Evolutionary conservation across 2,113 vertebrate genomes (phyloP).

Genomic region (Todiramphus saurophagus): DNA sequence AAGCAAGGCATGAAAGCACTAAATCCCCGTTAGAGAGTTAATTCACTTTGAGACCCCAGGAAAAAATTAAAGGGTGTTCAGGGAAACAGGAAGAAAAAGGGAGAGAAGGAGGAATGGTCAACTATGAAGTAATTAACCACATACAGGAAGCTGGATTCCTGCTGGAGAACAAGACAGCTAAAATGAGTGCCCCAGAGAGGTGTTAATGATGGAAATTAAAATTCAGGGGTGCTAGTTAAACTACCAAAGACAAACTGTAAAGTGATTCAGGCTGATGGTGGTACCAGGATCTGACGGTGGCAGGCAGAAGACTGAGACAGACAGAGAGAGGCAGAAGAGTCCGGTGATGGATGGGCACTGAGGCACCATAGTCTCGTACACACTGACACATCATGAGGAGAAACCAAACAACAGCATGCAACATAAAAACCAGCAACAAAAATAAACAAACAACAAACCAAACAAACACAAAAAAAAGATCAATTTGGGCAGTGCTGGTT

Average conservation of each 20-base stretch:
- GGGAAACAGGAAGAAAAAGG: constrained; percentile 20
- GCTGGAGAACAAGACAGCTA: constrained; percentile 8
- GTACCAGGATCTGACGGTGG: constrained; percentile 6
- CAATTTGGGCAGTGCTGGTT: constrained; percentile 94
- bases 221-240: neutral
- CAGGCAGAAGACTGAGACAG: constrained; percentile 14
- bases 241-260: neutral
- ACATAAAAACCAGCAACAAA: constrained; percentile 48
- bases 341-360: constrained; percentile 76
- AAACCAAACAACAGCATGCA: constrained; percentile 74
- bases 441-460: constrained; percentile 67
- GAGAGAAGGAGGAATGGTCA: neutral
- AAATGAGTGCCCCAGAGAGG: constrained; percentile 6
- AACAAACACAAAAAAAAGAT: constrained; percentile 71
- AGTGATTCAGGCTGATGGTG: neutral
- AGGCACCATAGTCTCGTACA: constrained; percentile 43
- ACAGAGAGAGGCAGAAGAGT: constrained; percentile 45
- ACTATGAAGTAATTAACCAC: constrained; percentile 35
- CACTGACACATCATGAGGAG: constrained; percentile 7
- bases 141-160: constrained; percentile 24
- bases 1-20: constrained; percentile 82
- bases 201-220: constrained; percentile 56
- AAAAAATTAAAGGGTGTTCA: constrained; percentile 60
- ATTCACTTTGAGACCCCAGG: constrained; percentile 79
- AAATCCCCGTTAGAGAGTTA: constrained; percentile 88